A percentile compares a stretch with the other conserved stretches of the same genome.
Conservation (phyloP, 2,888 invertebrate species). For the Aleiodes testaceus region DNA sequence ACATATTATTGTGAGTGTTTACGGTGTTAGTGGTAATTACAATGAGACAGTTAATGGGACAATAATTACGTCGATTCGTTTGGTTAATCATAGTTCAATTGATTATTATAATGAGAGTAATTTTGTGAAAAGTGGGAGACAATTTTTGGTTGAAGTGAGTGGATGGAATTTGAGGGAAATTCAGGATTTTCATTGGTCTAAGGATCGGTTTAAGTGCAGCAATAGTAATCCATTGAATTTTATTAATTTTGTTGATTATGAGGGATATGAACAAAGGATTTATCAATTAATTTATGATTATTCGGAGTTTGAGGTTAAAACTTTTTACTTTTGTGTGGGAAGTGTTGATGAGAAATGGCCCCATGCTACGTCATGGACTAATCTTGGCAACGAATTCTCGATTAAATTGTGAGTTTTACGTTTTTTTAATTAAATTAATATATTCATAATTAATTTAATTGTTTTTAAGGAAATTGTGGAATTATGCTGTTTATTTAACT, state of each 20-base stretch:
- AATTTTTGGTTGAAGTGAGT: conserved; percentile 54
- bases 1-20: conserved; percentile 55
- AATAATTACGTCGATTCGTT: conserved; percentile 51
- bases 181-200: conserved; percentile 58
- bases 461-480: too few species aligned
- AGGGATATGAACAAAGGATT: conserved; percentile 52
- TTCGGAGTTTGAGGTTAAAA: conserved; percentile 58
- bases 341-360: conserved; percentile 46
- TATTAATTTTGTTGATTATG: conserved; percentile 46
- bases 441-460: conserved; percentile 1
- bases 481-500: too few species aligned
- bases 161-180: conserved; percentile 55
- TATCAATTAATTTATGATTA: conserved; percentile 55
- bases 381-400: conserved; percentile 54
- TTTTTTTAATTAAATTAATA: conserved; percentile 16
- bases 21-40: conserved; percentile 47
- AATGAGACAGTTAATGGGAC: conserved; percentile 34
- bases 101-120: neutral
- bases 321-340: conserved; percentile 64
- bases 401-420: conserved; percentile 58
- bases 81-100: conserved; percentile 38
- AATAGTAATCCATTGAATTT: conserved; percentile 49
- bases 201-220: conserved; percentile 51
- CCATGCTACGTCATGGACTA: conserved; percentile 61
- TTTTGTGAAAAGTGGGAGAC: conserved; percentile 1